phyloP scores from a whole-genome alignment of 2,797 vertebrate genomes.

The Australoheros facetus region DNA sequence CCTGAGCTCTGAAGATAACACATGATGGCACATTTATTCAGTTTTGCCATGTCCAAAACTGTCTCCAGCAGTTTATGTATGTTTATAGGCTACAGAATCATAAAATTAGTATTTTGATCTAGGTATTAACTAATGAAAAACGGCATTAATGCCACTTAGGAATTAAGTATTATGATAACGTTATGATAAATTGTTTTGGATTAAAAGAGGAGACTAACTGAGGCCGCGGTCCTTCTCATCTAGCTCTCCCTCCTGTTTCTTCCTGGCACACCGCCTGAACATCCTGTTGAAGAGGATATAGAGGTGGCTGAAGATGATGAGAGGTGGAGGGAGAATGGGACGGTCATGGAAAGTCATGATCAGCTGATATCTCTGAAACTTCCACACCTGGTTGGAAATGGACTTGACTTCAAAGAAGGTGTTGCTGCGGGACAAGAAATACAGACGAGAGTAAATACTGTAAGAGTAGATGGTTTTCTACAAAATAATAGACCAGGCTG shows the following conservation, averaged over 20 bases:
- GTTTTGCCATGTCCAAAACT: neutral
- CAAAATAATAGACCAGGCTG: neutral
- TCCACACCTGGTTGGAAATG: constrained; percentile 99
- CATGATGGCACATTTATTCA: neutral
- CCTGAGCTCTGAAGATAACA: constrained; percentile 86
- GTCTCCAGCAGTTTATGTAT: neutral
- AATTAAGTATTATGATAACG: neutral
- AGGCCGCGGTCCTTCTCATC: constrained; percentile 94
- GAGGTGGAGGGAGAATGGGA: constrained; percentile 95
- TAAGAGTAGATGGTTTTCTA: neutral
- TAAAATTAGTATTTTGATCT: neutral
- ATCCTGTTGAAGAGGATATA: constrained; percentile 89
- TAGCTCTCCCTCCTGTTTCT: constrained; percentile 86
- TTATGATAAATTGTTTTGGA: neutral
- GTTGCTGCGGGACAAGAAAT: constrained; percentile 83
- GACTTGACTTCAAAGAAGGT: constrained; percentile 99
- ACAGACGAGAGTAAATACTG: neutral
- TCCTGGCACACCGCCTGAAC: constrained; percentile 85
- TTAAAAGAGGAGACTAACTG: constrained; percentile 79
- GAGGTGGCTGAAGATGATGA: constrained; percentile 96
- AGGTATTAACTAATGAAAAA: neutral
- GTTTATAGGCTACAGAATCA: neutral
- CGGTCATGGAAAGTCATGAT: constrained; percentile 99
- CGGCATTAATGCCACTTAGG: neutral
- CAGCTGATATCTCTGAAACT: constrained; percentile 98